A percentile compares a stretch with the other conserved stretches of the same genome.
These are phyloP conservation scores for Sinocyclocheilus anshuiensis DNA, from an alignment of 2,113 vertebrate genomes.

Conservation along the genomic window DNA sequence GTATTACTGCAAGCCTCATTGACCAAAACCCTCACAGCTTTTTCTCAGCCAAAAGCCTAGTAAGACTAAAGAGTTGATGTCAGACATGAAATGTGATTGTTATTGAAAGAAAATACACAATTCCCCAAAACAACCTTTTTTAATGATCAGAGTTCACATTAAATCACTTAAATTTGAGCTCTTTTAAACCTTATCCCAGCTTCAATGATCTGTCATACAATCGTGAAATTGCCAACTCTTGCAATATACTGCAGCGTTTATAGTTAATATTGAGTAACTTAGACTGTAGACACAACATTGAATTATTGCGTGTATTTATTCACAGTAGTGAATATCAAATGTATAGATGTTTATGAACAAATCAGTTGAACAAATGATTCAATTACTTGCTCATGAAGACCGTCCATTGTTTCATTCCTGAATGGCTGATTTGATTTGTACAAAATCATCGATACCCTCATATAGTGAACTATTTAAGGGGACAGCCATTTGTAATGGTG, in stretches of 20 bases:
- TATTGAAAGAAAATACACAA: background rate
- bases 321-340: background rate
- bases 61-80: background rate
- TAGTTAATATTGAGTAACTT: background rate
- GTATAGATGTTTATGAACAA: background rate
- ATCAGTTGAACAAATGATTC: background rate
- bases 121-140: background rate
- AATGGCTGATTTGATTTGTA: background rate
- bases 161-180: background rate
- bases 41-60: slow-evolving; percentile 36
- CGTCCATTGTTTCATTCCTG: background rate
- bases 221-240: background rate
- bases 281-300: background rate
- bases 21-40: slow-evolving; percentile 50
- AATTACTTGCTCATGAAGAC: background rate
- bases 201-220: background rate
- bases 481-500: background rate
- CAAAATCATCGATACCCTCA: background rate
- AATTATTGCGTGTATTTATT: background rate
- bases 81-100: slow-evolving; percentile 19
- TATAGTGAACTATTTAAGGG: background rate
- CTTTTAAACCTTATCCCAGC: background rate
- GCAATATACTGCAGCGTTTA: background rate
- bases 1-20: slow-evolving; percentile 57
- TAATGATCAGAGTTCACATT: background rate